A percentile compares a stretch with the other conserved stretches of the same genome.
phyloP scores from a whole-genome alignment of 2,113 vertebrate species.

The Sapajus apella region DNA sequence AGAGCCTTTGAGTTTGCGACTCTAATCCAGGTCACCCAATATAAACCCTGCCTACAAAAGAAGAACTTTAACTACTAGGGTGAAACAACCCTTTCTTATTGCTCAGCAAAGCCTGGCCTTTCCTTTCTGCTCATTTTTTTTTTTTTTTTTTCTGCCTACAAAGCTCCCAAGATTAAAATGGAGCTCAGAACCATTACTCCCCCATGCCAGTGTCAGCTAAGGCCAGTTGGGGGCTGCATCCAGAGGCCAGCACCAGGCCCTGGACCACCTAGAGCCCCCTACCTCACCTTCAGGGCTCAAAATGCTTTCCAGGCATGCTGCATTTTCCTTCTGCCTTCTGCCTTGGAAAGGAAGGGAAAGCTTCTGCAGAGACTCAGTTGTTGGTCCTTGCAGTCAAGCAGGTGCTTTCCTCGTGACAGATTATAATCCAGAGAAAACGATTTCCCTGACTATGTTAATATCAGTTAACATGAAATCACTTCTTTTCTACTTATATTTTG shows the following conservation, averaged over 20 bases:
- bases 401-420: not conserved
- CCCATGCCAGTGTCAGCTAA: not conserved
- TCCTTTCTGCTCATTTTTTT: not conserved
- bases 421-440: not conserved
- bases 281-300: not conserved
- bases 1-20: not conserved
- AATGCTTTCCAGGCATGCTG: not conserved
- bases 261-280: not conserved
- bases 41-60: not conserved
- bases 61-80: not conserved
- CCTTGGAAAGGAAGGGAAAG: not conserved
- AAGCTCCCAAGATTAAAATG: not conserved
- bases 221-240: not conserved
- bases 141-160: not conserved
- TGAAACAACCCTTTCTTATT: not conserved
- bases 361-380: not conserved
- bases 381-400: not conserved
- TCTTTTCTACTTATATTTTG: not conserved
- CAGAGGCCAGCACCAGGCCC: not conserved
- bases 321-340: not conserved
- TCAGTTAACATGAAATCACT: not conserved
- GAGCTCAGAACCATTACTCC: not conserved
- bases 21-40: not conserved
- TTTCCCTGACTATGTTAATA: not conserved
- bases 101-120: not conserved